These are phyloP conservation scores for Drosophila lacertosa DNA, from an alignment of 1,140 invertebrate genomes.

Conservation along the genomic window DNA sequence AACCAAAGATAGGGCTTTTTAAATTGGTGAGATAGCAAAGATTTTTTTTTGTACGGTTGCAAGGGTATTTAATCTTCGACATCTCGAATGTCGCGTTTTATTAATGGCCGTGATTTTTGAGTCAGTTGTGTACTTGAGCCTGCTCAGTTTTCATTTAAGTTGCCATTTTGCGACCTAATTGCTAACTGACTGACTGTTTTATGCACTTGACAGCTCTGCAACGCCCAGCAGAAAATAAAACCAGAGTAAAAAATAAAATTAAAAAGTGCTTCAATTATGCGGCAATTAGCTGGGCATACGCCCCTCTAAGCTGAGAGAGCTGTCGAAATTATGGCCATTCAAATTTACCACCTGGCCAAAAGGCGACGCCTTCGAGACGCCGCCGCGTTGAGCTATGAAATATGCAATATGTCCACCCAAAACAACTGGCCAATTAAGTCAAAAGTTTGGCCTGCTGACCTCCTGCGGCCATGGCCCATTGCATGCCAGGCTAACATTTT, in stretches of 20 bases:
- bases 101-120: not conserved
- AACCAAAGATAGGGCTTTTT: too few relatives aligned
- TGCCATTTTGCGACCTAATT: constrained; percentile 48
- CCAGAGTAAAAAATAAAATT: not conserved
- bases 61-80: not conserved
- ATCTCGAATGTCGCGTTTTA: too few relatives aligned
- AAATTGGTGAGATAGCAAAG: too few relatives aligned
- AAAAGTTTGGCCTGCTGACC: constrained; percentile 59
- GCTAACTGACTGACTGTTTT: not conserved
- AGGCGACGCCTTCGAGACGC: constrained; percentile 18
- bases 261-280: constrained; percentile 30
- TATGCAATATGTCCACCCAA: constrained; percentile 71
- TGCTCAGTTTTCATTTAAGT: constrained; percentile 56
- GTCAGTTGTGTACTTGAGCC: not conserved
- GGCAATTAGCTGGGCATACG: constrained; percentile 38
- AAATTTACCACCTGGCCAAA: constrained; percentile 7
- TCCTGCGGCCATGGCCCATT: constrained; percentile 32
- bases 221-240: constrained; percentile 20
- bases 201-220: constrained; percentile 18
- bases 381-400: constrained; percentile 44
- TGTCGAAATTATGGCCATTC: constrained; percentile 29
- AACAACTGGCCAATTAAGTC: constrained; percentile 80
- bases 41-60: not conserved
- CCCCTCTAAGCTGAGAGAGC: constrained; percentile 20
- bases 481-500: constrained; percentile 70